A percentile compares a stretch with the other conserved stretches of the same genome.
Conservation (phyloP, 2,113 vertebrate species). For the Ursus arctos region DNA sequence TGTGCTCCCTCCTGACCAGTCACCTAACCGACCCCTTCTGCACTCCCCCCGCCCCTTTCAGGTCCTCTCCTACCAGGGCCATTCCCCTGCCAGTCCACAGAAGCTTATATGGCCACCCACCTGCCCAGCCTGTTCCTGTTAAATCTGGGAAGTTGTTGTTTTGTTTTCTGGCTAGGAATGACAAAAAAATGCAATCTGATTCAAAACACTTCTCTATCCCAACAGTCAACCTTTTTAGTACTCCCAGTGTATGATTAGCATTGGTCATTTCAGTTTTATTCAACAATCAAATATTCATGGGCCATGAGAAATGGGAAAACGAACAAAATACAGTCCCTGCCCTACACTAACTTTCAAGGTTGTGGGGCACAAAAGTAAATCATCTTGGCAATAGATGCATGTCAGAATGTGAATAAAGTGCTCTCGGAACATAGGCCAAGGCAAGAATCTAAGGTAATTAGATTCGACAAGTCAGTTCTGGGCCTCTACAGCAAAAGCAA, state of each 20-base stretch:
- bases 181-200: not conserved
- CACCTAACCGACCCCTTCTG: not conserved
- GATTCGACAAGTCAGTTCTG: not conserved
- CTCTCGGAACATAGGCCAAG: not conserved
- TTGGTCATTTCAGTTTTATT: constrained; percentile 37
- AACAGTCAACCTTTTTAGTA: not conserved
- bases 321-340: not conserved
- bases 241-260: not conserved
- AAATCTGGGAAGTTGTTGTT: not conserved
- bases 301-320: not conserved
- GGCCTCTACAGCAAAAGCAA: not conserved
- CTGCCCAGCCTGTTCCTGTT: not conserved
- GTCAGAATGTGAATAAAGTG: not conserved
- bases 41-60: not conserved
- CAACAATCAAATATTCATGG: not conserved
- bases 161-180: not conserved
- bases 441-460: not conserved
- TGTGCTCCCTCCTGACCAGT: not conserved
- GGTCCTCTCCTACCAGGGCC: not conserved
- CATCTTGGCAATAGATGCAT: not conserved
- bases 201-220: not conserved
- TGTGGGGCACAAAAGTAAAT: not conserved
- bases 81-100: not conserved
- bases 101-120: too few relatives aligned
- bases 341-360: not conserved